Evolutionary conservation across 2,888 invertebrate species (phyloP).

Genomic region (Drosophila anomalata): DNA sequence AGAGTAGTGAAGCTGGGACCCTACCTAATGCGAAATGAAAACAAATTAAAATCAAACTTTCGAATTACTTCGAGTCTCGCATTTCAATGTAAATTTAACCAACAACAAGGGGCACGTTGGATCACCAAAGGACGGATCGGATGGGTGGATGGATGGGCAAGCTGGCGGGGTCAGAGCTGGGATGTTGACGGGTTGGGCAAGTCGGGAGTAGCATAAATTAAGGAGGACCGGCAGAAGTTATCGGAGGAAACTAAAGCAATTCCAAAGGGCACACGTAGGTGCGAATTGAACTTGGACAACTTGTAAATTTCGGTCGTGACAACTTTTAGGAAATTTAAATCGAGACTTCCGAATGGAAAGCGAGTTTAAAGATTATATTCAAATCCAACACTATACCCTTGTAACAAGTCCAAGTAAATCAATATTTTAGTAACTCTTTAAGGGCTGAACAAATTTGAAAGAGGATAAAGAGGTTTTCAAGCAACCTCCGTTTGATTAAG

Average conservation of each 20-base stretch:
- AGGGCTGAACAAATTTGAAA: constrained; percentile 2
- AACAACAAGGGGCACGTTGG: constrained; percentile 61
- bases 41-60: constrained; percentile 82
- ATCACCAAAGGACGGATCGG: constrained; percentile 11
- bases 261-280: constrained; percentile 5
- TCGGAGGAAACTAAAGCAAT: constrained; percentile 23
- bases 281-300: neutral
- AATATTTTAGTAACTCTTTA: constrained; percentile 34
- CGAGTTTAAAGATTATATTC: neutral
- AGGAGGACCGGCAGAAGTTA: constrained; percentile 27
- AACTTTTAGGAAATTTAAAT: neutral
- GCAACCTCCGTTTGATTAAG: constrained; percentile 44
- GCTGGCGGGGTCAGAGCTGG: constrained; percentile 10
- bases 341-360: neutral
- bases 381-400: neutral
- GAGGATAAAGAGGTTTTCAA: constrained; percentile 45
- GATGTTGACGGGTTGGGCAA: constrained; percentile 41
- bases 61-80: constrained; percentile 80
- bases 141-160: neutral
- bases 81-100: constrained; percentile 79
- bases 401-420: constrained; percentile 4
- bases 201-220: constrained; percentile 66
- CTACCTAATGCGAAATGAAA: constrained; percentile 81
- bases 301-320: neutral
- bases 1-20: constrained; percentile 28